phyloP scores from a whole-genome alignment of 2,888 invertebrate species.

The Hesperia comma region DNA sequence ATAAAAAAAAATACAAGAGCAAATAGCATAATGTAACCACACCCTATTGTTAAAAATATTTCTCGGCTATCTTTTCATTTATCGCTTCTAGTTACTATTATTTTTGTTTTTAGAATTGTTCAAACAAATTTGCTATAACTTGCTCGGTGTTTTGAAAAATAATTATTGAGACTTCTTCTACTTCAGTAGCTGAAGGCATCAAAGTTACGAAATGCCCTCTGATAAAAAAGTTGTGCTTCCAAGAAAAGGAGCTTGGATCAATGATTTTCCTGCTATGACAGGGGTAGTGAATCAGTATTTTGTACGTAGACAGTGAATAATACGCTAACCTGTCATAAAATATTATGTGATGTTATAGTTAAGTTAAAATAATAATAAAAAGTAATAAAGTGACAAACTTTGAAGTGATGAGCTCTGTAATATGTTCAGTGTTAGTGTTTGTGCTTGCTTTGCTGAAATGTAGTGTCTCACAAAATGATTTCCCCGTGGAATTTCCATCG shows the following conservation, averaged over 20 bases:
- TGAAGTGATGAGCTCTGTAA: conserved; percentile 8
- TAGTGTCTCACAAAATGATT: conserved; percentile 13
- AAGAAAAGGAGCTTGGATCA: not conserved
- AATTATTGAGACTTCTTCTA: too few relatives aligned
- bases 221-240: not conserved
- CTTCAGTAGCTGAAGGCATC: not conserved
- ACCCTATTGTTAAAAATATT: too few relatives aligned
- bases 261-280: not conserved
- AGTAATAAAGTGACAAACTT: not conserved
- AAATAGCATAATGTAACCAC: too few relatives aligned
- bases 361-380: not conserved
- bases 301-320: not conserved
- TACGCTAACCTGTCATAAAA: not conserved
- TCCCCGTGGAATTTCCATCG: not conserved
- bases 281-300: not conserved
- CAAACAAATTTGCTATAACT: not conserved
- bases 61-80: too few relatives aligned
- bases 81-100: too few relatives aligned
- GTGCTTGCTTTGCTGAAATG: not conserved
- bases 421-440: not conserved
- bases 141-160: not conserved
- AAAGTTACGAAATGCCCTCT: not conserved
- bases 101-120: too few relatives aligned
- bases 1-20: too few relatives aligned
- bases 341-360: not conserved